Evolutionary conservation across 1,140 invertebrate genomes (phyloP), one percentile per base, ranked within the genome.

Genomic region (Limonius californicus): DNA sequence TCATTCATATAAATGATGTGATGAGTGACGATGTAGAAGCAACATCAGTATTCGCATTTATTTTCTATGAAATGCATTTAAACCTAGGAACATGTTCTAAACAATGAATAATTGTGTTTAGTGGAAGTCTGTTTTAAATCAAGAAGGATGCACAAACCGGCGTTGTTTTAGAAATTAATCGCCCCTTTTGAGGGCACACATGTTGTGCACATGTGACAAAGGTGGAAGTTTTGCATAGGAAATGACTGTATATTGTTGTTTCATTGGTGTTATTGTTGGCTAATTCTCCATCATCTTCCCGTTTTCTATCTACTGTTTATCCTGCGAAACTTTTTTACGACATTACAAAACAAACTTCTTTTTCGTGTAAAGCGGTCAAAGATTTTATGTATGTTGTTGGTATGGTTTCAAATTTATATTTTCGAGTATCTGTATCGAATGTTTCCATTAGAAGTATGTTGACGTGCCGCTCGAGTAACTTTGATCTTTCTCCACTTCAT

Each of bases 401-500:
- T 3, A 50, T 50, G 45, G 45, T 18, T 50, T 50, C 45, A 18
- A 50, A 50, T 63, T 63, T 58, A 59, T 58, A 64, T 60, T 42
- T 59, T 57, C 54, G 20, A 54, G 11, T 63, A 50, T 50, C 4
- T 50, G 54, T 63, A 68, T 68, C 59, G 57, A 66, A 64, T 62
- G 65, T 64, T 66, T 63, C 56, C 61, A 65, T 59, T 66, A 69
- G 55, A 64, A 59, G 53, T 54, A 66, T 62, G 62, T 64, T 67
- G 63, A 67, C 61, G 61, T 63, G 61, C 57, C 59, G 69, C 63
- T 66, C 62, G 62, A 55, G 21, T 56, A 61, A 55, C 69, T 71
- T 71, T 71, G 69, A 71, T 71, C 69, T 71, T 57, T 68, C 64
- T 65, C 50, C 69, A 68, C 67, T 64, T 58, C 65, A 69, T 69